Percentiles rank a stretch among this genome's conserved stretches.
Evolutionary conservation across 2,797 vertebrate species (phyloP).

Genomic region (Antennarius maculatus): DNA sequence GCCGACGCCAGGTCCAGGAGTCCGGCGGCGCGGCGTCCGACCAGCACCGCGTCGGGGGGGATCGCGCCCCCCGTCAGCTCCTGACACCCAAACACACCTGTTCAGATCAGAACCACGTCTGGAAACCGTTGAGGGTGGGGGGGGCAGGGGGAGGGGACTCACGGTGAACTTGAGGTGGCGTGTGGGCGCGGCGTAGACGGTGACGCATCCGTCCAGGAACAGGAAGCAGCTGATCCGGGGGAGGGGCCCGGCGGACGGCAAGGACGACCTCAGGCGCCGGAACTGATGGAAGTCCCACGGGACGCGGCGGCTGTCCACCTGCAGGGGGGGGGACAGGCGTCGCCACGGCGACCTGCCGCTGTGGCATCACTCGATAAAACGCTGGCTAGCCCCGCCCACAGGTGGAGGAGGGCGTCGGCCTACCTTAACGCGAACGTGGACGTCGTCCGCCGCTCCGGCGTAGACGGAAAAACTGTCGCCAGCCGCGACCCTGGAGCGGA

Average conservation of each 20-base stretch:
- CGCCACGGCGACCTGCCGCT: background rate
- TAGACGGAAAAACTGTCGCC: slow-evolving; percentile 75
- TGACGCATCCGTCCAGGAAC: slow-evolving; percentile 68
- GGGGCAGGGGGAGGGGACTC: slow-evolving; percentile 9
- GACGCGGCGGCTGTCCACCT: slow-evolving; percentile 58
- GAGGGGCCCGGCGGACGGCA: background rate
- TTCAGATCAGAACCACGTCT: too few species aligned
- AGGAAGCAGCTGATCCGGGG: slow-evolving; percentile 60
- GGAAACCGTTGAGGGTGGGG: too few species aligned
- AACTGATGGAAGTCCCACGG: slow-evolving; percentile 72
- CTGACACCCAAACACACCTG: background rate
- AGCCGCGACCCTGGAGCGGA: slow-evolving; percentile 70
- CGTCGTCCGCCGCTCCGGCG: slow-evolving; percentile 60
- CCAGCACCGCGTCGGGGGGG: rapidly evolving
- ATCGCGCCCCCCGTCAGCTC: background rate
- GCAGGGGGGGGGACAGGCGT: slow-evolving; percentile 7
- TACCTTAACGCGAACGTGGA: slow-evolving; percentile 83
- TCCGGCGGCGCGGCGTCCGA: background rate
- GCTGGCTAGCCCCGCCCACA: too few species aligned
- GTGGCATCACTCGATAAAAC: background rate
- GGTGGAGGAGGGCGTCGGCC: background rate
- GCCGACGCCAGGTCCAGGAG: slow-evolving; percentile 64
- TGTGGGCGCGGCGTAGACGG: slow-evolving; percentile 43
- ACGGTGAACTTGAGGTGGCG: slow-evolving; percentile 25
- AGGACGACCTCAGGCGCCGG: slow-evolving; percentile 38